Base-by-base conservation (phyloP, 2,113 vertebrate species). In the Phylloscopus trochilus region DNA sequence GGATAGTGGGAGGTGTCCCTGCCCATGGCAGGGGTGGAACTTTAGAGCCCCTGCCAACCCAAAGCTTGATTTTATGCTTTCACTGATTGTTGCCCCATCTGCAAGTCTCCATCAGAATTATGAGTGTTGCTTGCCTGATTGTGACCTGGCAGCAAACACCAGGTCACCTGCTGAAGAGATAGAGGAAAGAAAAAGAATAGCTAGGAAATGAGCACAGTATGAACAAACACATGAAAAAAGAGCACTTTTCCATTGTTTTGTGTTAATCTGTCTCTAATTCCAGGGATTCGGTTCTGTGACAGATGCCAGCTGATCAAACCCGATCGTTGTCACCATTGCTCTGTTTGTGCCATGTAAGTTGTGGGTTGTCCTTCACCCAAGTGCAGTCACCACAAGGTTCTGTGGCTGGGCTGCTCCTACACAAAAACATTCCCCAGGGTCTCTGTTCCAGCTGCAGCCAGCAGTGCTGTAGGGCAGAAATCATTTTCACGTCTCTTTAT, bases 271-370 rank as follows among this genome's bases (percentile, higher is more conserved):
- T 52, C 60, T 97, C 80, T 97, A 37, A 96, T 95, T 98, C 14
- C 96, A 99, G 99, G 99, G 95, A 98, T 99, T 95, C 98, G 99
- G 85, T 99, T 99, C 97, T 99, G 99, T 95, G 99, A 99, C 87
- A 98, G 98, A 90, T 99, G 99, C 98, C 99, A 99, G 97, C 98
- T 99, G 28, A 98, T 99, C 97, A 99, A 99, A 96, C 99, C 99
- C 23, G 99, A 99, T 87, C 99, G 99, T 63, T 99, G 99, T 96
- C 99, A 99, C 97, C 99, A 99, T 69, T 99, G 99, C 83, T 99
- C 99, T 3, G 98, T 99, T 51, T 99, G 99, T 97, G 98, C 99
- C 94, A 97, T 98, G 99, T 99, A 98, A 99, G 99, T 99, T 55
- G n/a, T n/a, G 78, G 72, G 1, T 7, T 80, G 62, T 73, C 92